These are phyloP conservation scores for Corythaixoides concolor DNA, from an alignment of 2,113 vertebrate genomes.

Conservation along the genomic window DNA sequence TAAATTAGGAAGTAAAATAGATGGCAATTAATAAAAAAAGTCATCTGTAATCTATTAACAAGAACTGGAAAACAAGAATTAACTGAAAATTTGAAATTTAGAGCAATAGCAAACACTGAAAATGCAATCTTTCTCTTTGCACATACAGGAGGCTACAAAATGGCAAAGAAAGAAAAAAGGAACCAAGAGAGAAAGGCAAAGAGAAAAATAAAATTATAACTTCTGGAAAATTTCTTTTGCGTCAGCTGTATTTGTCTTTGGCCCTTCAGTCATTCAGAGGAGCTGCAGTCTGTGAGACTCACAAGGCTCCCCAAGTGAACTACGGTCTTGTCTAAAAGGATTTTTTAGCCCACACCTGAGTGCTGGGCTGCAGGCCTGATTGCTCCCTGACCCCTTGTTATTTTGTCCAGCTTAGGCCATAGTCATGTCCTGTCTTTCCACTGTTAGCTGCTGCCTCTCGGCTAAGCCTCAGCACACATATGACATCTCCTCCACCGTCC, in stretches of 20 bases:
- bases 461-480: background rate
- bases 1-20: background rate
- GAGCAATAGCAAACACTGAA: background rate
- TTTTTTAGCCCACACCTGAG: background rate
- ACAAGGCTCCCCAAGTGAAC: background rate
- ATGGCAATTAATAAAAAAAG: constrained; percentile 30
- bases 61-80: background rate
- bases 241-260: background rate
- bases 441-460: background rate
- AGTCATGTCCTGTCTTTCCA: background rate
- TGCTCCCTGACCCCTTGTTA: background rate
- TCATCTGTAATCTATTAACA: background rate
- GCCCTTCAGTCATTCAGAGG: background rate
- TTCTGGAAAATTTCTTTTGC: background rate
- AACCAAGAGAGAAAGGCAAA: background rate
- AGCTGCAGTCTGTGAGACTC: background rate
- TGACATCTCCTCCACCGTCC: background rate
- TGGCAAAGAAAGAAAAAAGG: background rate
- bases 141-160: background rate
- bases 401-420: background rate
- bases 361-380: background rate
- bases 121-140: background rate
- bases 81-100: background rate
- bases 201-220: background rate
- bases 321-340: background rate